phyloP scores from a whole-genome alignment of 2,797 vertebrate genomes.

The Notamacropus eugenii region DNA sequence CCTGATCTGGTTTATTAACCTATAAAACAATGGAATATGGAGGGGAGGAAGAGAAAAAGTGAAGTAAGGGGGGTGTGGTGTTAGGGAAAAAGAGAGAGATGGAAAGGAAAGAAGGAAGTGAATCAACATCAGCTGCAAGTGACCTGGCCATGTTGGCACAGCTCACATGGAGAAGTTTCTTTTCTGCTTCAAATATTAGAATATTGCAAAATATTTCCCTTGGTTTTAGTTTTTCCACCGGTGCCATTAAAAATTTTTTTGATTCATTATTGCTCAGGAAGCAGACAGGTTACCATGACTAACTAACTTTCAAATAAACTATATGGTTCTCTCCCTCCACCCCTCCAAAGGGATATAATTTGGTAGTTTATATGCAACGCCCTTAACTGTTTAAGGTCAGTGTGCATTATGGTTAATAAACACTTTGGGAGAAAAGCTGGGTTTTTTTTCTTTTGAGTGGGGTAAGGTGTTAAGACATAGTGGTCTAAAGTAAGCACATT shows the following conservation, averaged over 20 bases:
- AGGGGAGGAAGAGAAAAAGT: neutral
- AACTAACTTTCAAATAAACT: conserved; percentile 35
- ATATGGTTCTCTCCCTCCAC: neutral
- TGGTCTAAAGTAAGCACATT: neutral
- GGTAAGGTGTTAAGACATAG: neutral
- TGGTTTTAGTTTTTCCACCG: neutral
- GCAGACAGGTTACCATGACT: neutral
- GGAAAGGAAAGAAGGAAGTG: conserved; percentile 1
- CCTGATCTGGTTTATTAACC: neutral
- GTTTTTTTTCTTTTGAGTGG: neutral
- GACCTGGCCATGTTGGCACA: neutral
- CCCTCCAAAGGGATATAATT: neutral
- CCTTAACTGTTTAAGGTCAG: neutral
- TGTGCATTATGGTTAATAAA: neutral
- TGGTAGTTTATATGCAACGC: neutral
- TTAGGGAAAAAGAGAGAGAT: neutral
- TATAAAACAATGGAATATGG: neutral
- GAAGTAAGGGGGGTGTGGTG: neutral
- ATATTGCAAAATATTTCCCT: neutral
- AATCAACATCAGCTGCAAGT: neutral
- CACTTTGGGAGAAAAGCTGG: neutral
- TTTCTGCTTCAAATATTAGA: neutral
- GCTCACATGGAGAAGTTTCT: neutral
- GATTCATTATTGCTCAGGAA: neutral
- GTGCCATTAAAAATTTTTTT: neutral